phyloP scores from a whole-genome alignment of 2,113 vertebrate genomes.

The Coptodon bakossiorum region DNA sequence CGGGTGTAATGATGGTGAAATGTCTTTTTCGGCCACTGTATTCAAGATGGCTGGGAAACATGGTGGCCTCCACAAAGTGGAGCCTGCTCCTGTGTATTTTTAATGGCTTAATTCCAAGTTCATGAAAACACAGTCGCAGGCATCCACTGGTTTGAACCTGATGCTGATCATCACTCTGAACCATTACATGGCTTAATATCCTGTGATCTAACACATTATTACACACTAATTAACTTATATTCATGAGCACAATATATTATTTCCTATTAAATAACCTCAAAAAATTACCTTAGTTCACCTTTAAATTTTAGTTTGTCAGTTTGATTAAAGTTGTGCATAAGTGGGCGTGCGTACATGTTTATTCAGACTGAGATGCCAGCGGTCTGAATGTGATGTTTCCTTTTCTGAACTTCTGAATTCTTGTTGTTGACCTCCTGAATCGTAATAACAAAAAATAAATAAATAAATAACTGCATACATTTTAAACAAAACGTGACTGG shows the following conservation, averaged over 20 bases:
- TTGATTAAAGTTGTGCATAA: not conserved
- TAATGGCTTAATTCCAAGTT: not conserved
- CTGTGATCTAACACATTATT: not conserved
- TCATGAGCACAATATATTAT: not conserved
- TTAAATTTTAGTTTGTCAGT: not conserved
- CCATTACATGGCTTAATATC: not conserved
- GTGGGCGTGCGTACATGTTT: not conserved
- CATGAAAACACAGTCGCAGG: not conserved
- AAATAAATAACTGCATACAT: not conserved
- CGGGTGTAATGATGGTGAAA: not conserved
- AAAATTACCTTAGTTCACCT: not conserved
- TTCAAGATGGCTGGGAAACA: not conserved
- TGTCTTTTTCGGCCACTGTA: not conserved
- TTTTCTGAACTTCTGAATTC: not conserved
- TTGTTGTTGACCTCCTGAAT: not conserved
- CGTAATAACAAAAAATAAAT: not conserved
- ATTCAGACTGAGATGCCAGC: not conserved
- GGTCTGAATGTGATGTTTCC: not conserved
- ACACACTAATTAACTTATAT: not conserved
- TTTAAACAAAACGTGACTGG: not conserved
- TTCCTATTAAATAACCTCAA: not conserved
- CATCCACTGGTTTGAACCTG: not conserved
- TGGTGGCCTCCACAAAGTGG: not conserved
- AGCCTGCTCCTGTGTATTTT: not conserved
- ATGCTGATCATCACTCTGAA: not conserved